phyloP scores from a whole-genome alignment of 2,113 vertebrate genomes.

The Ploceus nigricollis region DNA sequence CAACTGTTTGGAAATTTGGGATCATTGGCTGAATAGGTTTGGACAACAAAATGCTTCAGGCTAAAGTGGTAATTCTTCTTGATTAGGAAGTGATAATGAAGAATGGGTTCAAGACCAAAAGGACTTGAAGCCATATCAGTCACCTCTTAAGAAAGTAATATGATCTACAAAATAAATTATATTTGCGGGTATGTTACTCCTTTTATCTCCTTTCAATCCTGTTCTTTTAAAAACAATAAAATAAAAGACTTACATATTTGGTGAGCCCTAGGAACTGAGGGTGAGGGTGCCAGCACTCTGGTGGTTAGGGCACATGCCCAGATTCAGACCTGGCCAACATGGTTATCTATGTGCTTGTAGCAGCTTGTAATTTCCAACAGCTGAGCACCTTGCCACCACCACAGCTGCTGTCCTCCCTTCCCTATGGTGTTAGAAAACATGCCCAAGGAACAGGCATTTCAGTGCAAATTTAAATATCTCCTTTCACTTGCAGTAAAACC shows the following conservation, averaged over 20 bases:
- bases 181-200: neutral
- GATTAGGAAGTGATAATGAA: neutral
- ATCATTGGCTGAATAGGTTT: neutral
- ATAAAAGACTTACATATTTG: neutral
- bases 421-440: neutral
- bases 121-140: neutral
- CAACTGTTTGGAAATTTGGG: neutral
- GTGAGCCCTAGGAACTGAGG: neutral
- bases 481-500: neutral
- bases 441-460: neutral
- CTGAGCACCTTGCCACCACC: neutral
- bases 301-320: neutral
- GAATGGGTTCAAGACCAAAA: neutral
- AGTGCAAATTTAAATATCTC: neutral
- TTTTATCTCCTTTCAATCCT: neutral
- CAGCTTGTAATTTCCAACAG: neutral
- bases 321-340: neutral
- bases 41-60: neutral
- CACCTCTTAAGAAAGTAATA: neutral
- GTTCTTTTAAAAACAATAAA: neutral
- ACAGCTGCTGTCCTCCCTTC: neutral
- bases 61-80: neutral
- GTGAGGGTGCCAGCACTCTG: fast-evolving
- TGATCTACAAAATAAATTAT: neutral
- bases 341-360: neutral